phyloP scores from a whole-genome alignment of 2,888 invertebrate species.

The Liopterus haemorrhoidalis region DNA sequence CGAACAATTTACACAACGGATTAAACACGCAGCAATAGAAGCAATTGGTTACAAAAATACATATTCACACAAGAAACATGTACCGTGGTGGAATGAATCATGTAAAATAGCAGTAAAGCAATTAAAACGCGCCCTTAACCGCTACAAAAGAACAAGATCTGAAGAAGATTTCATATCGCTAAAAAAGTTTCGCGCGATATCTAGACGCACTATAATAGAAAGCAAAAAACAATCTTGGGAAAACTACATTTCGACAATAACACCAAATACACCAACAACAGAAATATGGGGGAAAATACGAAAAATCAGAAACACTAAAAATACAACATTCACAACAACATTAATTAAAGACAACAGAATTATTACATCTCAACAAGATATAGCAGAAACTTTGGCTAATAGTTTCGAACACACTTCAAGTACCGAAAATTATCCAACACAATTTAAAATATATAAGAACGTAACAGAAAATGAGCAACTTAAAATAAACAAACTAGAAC shows the following conservation, averaged over 20 bases:
- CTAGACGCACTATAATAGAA: background rate
- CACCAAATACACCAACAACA: background rate
- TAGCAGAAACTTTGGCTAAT: background rate
- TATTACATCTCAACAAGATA: background rate
- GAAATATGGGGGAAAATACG: constrained; percentile 3
- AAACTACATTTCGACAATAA: constrained; percentile 2
- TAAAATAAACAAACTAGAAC: background rate
- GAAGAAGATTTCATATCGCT: background rate
- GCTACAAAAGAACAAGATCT: too few species aligned
- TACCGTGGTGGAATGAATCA: too few species aligned
- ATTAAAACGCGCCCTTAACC: too few species aligned
- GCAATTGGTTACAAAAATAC: too few species aligned
- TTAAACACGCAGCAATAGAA: too few species aligned
- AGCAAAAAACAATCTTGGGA: constrained; percentile 3
- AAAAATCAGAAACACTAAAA: constrained; percentile 3
- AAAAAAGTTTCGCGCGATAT: constrained; percentile 1
- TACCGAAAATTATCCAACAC: background rate
- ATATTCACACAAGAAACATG: too few species aligned
- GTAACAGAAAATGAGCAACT: background rate
- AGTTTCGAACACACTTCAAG: constrained; percentile 1
- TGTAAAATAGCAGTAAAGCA: too few species aligned
- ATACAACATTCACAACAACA: background rate
- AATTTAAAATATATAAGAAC: constrained; percentile 1
- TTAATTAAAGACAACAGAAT: background rate
- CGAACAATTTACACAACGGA: too few species aligned